Conservation (phyloP, 2,888 invertebrate genomes). For the Itoplectis maculator region DNA sequence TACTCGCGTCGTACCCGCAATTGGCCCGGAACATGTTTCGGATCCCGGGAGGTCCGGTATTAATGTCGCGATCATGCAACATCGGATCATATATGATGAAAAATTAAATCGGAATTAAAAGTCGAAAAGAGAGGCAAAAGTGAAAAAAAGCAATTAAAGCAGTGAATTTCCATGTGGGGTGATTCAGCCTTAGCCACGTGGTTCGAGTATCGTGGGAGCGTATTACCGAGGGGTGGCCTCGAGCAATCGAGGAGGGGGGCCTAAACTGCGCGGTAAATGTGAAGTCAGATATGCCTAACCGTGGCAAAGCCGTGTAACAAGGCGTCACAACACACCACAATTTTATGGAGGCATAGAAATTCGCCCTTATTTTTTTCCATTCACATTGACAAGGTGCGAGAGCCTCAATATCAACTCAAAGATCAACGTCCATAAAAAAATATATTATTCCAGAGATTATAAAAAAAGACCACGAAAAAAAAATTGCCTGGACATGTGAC, state of each 20-base stretch:
- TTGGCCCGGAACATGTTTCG: not conserved
- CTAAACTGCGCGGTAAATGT: conserved; percentile 57
- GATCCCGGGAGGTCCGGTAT: not conserved
- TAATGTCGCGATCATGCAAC: not conserved
- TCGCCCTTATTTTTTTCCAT: not conserved
- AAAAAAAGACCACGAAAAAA: not conserved
- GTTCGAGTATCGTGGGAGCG: conserved; percentile 38
- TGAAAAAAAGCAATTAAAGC: conserved; percentile 3
- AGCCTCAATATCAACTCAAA: not conserved
- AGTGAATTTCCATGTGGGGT: conserved; percentile 7
- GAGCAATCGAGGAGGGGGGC: conserved; percentile 60
- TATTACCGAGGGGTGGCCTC: conserved; percentile 58
- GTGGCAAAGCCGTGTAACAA: not conserved
- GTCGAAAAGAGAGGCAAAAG: conserved; percentile 9
- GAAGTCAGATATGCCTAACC: conserved; percentile 8
- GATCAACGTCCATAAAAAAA: not conserved
- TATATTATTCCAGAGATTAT: not conserved
- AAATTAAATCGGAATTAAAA: not conserved
- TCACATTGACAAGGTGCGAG: too few relatives aligned
- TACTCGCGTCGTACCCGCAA: conserved; percentile 7
- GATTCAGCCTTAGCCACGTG: conserved; percentile 54
- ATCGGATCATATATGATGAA: not conserved
- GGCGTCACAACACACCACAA: not conserved
- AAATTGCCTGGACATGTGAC: not conserved
- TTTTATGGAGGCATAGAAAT: not conserved